Percentiles rank a stretch among this genome's conserved stretches.
Evolutionary conservation across 2,888 invertebrate species (phyloP).

Genomic region (Eustalomyia histrio): DNA sequence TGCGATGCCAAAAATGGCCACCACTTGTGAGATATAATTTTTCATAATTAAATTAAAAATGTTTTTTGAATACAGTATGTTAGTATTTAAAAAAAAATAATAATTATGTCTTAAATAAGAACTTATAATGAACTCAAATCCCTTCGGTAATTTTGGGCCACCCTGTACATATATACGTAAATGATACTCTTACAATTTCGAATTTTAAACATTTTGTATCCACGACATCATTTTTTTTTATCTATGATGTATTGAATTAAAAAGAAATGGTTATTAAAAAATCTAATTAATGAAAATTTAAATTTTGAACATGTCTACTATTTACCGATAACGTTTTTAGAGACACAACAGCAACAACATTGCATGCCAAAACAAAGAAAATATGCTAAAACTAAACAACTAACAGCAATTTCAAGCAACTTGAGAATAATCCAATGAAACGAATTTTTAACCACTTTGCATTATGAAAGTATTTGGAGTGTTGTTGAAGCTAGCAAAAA

Average conservation of each 20-base stretch:
- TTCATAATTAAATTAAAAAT: too few relatives aligned
- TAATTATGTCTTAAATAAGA: too few relatives aligned
- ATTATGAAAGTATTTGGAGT: slow-evolving; percentile 44
- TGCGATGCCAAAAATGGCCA: too few relatives aligned
- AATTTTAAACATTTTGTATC: too few relatives aligned
- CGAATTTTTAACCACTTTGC: slow-evolving; percentile 58
- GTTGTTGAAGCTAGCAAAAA: neutral
- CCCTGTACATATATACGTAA: too few relatives aligned
- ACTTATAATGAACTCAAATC: too few relatives aligned
- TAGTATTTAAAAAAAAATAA: too few relatives aligned
- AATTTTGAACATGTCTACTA: slow-evolving; percentile 44
- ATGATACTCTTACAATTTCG: too few relatives aligned
- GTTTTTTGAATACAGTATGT: too few relatives aligned
- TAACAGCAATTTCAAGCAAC: slow-evolving; percentile 25
- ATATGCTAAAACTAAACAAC: slow-evolving; percentile 41
- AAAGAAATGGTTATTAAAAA: slow-evolving; percentile 1
- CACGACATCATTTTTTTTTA: too few relatives aligned
- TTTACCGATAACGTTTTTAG: slow-evolving; percentile 11
- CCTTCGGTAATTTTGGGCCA: too few relatives aligned
- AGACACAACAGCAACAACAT: neutral
- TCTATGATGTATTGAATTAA: neutral
- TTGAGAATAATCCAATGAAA: slow-evolving; percentile 61
- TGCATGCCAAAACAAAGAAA: slow-evolving; percentile 54
- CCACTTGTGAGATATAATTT: too few relatives aligned
- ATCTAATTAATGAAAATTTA: slow-evolving; percentile 13